A percentile compares a stretch with the other conserved stretches of the same genome.
These are phyloP conservation scores for Microctonus hyperodae DNA, from an alignment of 2,888 invertebrate genomes.

Conservation along the genomic window DNA sequence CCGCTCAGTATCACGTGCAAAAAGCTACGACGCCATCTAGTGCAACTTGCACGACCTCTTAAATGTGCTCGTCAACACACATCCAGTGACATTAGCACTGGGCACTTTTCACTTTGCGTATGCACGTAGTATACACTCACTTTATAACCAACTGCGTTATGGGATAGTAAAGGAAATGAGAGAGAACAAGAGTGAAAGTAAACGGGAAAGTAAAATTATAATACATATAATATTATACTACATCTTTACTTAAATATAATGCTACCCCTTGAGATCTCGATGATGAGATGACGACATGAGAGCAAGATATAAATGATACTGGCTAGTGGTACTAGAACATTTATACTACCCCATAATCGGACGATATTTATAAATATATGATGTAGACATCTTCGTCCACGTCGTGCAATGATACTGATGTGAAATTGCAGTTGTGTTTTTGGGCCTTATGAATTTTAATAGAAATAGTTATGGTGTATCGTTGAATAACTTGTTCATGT, in stretches of 20 bases:
- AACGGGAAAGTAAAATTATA: background rate
- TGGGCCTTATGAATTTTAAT: conserved; percentile 56
- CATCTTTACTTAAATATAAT: background rate
- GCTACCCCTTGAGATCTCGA: background rate
- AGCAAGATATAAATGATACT: background rate
- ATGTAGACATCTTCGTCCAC: conserved; percentile 37
- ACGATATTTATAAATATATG: conserved; percentile 49
- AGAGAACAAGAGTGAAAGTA: background rate
- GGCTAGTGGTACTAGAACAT: background rate
- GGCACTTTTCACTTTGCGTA: background rate
- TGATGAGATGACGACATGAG: background rate
- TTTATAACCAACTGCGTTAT: background rate
- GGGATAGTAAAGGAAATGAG: background rate
- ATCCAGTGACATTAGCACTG: background rate
- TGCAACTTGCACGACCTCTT: conserved; percentile 10
- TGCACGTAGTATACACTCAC: background rate
- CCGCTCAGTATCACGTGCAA: conserved; percentile 3
- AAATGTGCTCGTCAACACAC: background rate
- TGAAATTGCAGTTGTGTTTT: conserved; percentile 42
- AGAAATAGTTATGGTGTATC: conserved; percentile 41
- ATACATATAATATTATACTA: background rate
- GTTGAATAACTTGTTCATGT: background rate
- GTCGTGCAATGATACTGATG: conserved; percentile 40
- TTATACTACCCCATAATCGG: conserved; percentile 23
- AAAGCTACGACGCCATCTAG: conserved; percentile 6